Base-by-base conservation (phyloP, 2,797 vertebrate species). In the Mycteria americana region DNA sequence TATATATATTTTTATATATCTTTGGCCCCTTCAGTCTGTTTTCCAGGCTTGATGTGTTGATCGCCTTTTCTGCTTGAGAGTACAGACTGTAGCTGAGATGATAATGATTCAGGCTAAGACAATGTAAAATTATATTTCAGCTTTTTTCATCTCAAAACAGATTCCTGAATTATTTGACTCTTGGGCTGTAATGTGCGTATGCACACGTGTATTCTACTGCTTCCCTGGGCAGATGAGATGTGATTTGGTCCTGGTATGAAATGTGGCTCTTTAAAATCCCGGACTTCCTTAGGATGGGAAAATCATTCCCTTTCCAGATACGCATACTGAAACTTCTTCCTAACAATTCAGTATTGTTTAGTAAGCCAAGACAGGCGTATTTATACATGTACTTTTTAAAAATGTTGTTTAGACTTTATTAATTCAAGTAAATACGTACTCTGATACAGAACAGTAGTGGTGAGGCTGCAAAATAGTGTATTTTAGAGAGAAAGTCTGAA, bases 191-290 rank as follows among this genome's bases (percentile, higher is more conserved):
- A 11, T n/a, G 18, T 59, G 31, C 7, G 3, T 43, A 3, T 0
- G 3, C 25, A 30, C 22, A 9, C 3, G 2, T 27, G 24, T 37
- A 7, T 53, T 77, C 28, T 54, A 0, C 35, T 70, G 6, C 18
- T 48, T 65, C 53, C 57, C 6, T 67, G 39, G 31, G 57, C 75
- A 65, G 45, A 35, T 23, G 33, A 65, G 48, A 33, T 43, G 57
- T 86, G 16, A 43, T 70, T 82, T 45, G 19, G 13, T 93, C 67
- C 18, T 45, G n/a, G 12, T 51, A 39, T 17, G 16, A 75, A 83
- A 45, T 39, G 31, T 3, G 7, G 3, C 16, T 59, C 24, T 67
- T 68, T 13, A 35, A 63, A 70, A 77, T 68, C 13, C 39, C 25
- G 28, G 15, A 5, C 25, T 31, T 81, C 56, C 18, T 28, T 54